phyloP scores from a whole-genome alignment of 2,113 vertebrate genomes.

The Carettochelys insculpta region DNA sequence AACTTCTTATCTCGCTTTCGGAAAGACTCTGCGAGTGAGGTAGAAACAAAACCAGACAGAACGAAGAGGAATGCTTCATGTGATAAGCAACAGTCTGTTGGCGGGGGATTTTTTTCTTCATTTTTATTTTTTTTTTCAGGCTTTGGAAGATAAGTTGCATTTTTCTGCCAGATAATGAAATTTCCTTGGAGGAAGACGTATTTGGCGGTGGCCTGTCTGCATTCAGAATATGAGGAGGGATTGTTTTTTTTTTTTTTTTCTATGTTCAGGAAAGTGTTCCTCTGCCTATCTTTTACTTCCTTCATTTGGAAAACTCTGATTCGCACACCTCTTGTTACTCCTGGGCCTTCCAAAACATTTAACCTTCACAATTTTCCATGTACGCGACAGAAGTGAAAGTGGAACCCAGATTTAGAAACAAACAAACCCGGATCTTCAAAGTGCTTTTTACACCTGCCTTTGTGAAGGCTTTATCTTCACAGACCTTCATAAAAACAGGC shows the following conservation, averaged over 20 bases:
- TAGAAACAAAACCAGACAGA: not conserved
- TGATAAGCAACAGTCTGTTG: not conserved
- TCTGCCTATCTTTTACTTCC: constrained; percentile 49
- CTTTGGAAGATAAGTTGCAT: constrained; percentile 50
- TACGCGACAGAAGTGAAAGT: constrained; percentile 51
- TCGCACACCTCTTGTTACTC: constrained; percentile 55
- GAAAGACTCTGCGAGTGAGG: not conserved
- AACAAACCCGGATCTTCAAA: constrained; percentile 37
- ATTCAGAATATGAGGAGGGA: constrained; percentile 34
- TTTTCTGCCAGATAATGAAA: constrained; percentile 45
- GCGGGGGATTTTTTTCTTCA: not conserved
- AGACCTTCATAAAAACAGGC: not conserved
- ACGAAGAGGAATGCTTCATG: not conserved
- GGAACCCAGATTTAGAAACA: constrained; percentile 61
- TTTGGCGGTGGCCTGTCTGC: constrained; percentile 41
- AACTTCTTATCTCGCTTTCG: not conserved
- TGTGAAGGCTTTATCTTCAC: constrained; percentile 55
- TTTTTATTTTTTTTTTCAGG: not conserved
- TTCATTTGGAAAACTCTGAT: constrained; percentile 38
- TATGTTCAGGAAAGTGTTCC: constrained; percentile 49
- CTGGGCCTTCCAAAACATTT: constrained; percentile 49
- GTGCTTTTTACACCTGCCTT: constrained; percentile 39
- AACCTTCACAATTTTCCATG: constrained; percentile 34
- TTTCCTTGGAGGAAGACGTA: constrained; percentile 31
- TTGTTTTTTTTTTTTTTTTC: constrained; percentile 51